Evolutionary conservation across 2,888 invertebrate genomes (phyloP).

Genomic region (Synergus laeviventris): DNA sequence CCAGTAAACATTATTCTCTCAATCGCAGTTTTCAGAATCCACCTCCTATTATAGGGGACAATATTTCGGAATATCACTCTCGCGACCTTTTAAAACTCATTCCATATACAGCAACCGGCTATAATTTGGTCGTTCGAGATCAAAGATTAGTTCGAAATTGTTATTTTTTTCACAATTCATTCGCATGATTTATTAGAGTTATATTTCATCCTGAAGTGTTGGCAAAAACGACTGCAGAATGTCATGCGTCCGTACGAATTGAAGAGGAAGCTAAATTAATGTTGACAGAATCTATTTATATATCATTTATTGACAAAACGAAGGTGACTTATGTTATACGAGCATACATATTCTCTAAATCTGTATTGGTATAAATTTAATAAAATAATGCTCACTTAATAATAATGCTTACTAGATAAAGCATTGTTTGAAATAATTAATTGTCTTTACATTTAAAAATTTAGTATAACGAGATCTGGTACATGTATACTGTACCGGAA

Average conservation of each 20-base stretch:
- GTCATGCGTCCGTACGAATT: background rate
- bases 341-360: no score
- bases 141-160: background rate
- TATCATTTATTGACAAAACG: background rate
- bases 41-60: background rate
- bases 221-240: background rate
- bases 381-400: no score
- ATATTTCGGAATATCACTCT: background rate
- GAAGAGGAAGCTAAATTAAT: background rate
- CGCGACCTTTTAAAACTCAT: slow-evolving; percentile 4
- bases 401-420: no score
- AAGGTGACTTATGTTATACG: no score
- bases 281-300: background rate
- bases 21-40: background rate
- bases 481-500: background rate
- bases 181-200: background rate
- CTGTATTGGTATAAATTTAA: no score
- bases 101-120: background rate
- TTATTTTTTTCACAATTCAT: background rate
- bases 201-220: background rate
- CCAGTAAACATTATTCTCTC: slow-evolving; percentile 38
- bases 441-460: background rate
- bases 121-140: background rate
- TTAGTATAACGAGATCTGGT: background rate
- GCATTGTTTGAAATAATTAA: no score